Percentiles rank a stretch among this genome's conserved stretches.
These are phyloP conservation scores for Misgurnus anguillicaudatus DNA, from an alignment of 2,113 vertebrate genomes.

Conservation along the genomic window DNA sequence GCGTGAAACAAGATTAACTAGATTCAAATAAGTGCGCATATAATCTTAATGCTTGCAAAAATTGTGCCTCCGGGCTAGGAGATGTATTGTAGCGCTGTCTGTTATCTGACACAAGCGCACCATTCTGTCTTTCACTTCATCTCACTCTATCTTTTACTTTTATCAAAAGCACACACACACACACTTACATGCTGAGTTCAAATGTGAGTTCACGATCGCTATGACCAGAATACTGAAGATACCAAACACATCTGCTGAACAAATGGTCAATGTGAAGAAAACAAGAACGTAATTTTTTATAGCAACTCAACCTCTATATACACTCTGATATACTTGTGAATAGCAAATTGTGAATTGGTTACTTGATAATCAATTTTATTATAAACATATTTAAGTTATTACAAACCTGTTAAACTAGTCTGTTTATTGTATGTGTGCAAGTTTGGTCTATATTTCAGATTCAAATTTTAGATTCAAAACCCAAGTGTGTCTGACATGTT, in stretches of 20 bases:
- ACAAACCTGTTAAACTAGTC: too few relatives aligned
- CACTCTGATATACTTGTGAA: background rate
- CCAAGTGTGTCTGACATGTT: too few relatives aligned
- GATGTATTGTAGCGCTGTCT: constrained; percentile 24
- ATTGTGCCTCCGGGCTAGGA: constrained; percentile 7
- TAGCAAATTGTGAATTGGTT: background rate
- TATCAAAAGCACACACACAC: constrained; percentile 9
- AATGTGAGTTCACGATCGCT: constrained; percentile 1
- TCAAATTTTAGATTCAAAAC: too few relatives aligned
- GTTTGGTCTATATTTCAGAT: too few relatives aligned
- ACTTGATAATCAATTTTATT: background rate
- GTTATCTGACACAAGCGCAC: constrained; percentile 39
- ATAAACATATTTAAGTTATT: background rate
- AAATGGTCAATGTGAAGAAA: constrained; percentile 31
- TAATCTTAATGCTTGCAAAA: constrained; percentile 30
- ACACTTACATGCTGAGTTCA: constrained; percentile 6
- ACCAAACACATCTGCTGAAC: constrained; percentile 44
- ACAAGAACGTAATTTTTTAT: constrained; percentile 12
- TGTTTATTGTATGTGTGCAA: too few relatives aligned
- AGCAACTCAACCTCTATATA: background rate
- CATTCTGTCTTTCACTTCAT: constrained; percentile 12
- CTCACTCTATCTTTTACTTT: background rate
- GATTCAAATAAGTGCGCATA: background rate
- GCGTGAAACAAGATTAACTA: constrained; percentile 5
- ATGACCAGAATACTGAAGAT: constrained; percentile 25